Evolutionary conservation across 2,797 vertebrate genomes (phyloP).

Genomic region (Malurus leucopterus): DNA sequence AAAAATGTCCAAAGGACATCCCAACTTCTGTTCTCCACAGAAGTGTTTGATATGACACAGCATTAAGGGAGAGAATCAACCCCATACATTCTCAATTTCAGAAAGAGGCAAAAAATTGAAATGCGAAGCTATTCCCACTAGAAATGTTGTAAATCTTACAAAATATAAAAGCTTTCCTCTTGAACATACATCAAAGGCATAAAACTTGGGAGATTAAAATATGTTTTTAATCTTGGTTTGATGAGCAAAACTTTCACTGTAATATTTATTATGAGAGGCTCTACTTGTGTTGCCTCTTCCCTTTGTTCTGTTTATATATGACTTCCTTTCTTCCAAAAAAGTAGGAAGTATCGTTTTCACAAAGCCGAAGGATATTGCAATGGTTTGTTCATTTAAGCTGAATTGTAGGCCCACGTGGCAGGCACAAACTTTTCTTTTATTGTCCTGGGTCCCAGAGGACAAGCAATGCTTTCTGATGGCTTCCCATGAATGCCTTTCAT

Average conservation of each 20-base stretch:
- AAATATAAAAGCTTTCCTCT: slow-evolving; percentile 64
- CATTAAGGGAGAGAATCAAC: slow-evolving; percentile 32
- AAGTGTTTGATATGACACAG: slow-evolving; percentile 39
- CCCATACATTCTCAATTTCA: slow-evolving; percentile 50
- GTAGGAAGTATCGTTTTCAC: slow-evolving; percentile 69
- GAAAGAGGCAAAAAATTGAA: slow-evolving; percentile 24
- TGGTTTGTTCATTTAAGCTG: slow-evolving; percentile 60
- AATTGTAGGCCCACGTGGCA: slow-evolving; percentile 33
- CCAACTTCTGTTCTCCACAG: slow-evolving; percentile 11
- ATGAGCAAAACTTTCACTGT: slow-evolving; percentile 74
- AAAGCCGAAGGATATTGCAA: slow-evolving; percentile 34
- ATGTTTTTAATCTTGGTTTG: slow-evolving; percentile 74
- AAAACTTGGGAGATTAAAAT: slow-evolving; percentile 70
- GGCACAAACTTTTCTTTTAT: slow-evolving; percentile 55
- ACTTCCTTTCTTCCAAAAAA: slow-evolving; percentile 65
- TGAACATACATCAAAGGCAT: slow-evolving; percentile 68
- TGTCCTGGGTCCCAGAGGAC: slow-evolving; percentile 45
- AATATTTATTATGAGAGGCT: slow-evolving; percentile 67
- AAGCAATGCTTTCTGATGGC: slow-evolving; percentile 35
- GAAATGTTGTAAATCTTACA: slow-evolving; percentile 66
- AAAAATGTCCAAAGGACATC: slow-evolving; percentile 9
- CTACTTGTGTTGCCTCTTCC: slow-evolving; percentile 64
- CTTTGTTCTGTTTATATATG: slow-evolving; percentile 69
- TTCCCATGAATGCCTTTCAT: slow-evolving; percentile 59
- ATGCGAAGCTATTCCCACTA: slow-evolving; percentile 52